These are phyloP conservation scores for Emesis russula DNA, from an alignment of 2,888 invertebrate genomes.

Conservation along the genomic window DNA sequence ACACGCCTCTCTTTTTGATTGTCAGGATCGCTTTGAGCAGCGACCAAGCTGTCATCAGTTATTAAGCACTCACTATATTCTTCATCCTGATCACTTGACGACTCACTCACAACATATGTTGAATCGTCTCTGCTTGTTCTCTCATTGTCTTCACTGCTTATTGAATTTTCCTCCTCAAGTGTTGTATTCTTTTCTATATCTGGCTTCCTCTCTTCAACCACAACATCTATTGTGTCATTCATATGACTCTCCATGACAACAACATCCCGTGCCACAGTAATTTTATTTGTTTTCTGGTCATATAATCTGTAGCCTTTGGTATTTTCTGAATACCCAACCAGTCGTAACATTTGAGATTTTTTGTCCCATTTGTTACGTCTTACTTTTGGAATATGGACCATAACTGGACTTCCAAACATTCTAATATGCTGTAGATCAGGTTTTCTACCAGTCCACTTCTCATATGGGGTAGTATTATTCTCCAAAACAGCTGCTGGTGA, in stretches of 20 bases:
- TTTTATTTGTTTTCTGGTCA: constrained; percentile 24
- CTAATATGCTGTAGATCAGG: neutral
- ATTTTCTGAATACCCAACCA: constrained; percentile 27
- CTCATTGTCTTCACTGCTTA: neutral
- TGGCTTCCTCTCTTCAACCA: constrained; percentile 33
- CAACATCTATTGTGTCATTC: constrained; percentile 20
- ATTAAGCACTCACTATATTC: constrained; percentile 29
- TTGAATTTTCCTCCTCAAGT: neutral
- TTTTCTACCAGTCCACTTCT: neutral
- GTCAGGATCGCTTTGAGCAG: neutral
- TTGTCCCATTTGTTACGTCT: constrained; percentile 29
- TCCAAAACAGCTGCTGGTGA: neutral
- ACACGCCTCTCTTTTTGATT: constrained; percentile 1
- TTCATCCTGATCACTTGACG: constrained; percentile 29
- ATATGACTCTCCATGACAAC: constrained; percentile 17
- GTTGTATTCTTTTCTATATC: constrained; percentile 10
- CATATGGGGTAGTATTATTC: neutral
- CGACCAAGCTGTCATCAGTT: neutral
- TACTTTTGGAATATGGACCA: neutral
- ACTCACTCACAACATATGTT: constrained; percentile 27
- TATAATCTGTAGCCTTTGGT: constrained; percentile 30
- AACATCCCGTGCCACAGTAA: constrained; percentile 27
- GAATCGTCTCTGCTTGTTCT: neutral
- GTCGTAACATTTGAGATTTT: neutral
- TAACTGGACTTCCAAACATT: neutral